Conservation (phyloP, 2,888 invertebrate genomes). For the Drosophila anomelani region DNA sequence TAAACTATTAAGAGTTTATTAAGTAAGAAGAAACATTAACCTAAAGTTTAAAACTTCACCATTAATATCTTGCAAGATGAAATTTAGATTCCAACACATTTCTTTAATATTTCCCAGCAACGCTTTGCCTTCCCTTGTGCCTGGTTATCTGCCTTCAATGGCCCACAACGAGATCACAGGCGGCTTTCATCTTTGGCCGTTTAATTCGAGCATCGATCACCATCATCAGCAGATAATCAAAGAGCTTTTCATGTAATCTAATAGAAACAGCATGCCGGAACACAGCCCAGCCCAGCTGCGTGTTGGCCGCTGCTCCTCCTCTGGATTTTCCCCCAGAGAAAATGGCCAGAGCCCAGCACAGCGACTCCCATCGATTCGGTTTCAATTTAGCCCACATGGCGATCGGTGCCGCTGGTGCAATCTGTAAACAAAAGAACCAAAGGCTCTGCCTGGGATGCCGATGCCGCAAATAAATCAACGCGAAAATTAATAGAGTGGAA, state of each 20-base stretch:
- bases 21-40: background rate
- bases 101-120: background rate
- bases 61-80: background rate
- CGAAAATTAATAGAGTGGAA: conserved; percentile 77
- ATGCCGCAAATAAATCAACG: conserved; percentile 69
- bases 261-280: conserved; percentile 48
- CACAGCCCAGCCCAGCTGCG: conserved; percentile 47
- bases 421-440: conserved; percentile 43
- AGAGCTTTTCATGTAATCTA: conserved; percentile 51
- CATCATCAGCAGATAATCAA: conserved; percentile 45
- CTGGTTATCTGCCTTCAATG: conserved; percentile 13
- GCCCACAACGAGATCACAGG: conserved; percentile 18
- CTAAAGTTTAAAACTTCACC: background rate
- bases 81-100: too few species aligned
- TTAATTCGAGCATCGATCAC: conserved; percentile 28
- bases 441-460: too few species aligned
- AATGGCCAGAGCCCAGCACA: conserved; percentile 7
- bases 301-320: conserved; percentile 14
- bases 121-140: background rate
- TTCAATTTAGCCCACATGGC: conserved; percentile 59
- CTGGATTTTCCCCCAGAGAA: conserved; percentile 10
- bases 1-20: background rate
- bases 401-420: conserved; percentile 54
- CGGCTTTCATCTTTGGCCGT: conserved; percentile 23
- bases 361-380: conserved; percentile 30